A percentile compares a stretch with the other conserved stretches of the same genome.
phyloP scores from a whole-genome alignment of 2,888 invertebrate genomes.

The Linyphia triangularis region DNA sequence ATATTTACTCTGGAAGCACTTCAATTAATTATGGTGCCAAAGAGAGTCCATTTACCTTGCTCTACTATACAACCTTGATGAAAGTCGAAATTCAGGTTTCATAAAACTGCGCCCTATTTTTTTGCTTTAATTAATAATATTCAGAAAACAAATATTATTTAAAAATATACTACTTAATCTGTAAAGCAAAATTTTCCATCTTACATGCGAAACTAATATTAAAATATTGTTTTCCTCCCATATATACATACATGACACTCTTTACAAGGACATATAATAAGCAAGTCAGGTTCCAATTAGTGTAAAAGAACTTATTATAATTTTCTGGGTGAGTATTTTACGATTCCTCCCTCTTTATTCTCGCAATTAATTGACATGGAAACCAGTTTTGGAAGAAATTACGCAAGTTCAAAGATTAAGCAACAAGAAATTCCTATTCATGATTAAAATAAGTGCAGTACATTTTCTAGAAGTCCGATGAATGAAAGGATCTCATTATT shows the following conservation, averaged over 20 bases:
- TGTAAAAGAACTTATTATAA: constrained; percentile 35
- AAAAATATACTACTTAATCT: no score
- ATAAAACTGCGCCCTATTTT: no score
- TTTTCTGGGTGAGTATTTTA: constrained; percentile 19
- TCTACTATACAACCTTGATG: no score
- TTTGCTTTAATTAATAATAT: no score
- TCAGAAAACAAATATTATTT: no score
- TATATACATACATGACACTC: neutral
- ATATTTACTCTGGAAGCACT: no score
- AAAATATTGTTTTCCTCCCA: neutral
- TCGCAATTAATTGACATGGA: neutral
- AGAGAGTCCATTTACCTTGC: no score
- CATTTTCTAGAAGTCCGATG: no score
- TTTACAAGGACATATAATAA: constrained; percentile 44
- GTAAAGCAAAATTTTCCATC: no score
- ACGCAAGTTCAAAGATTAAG: neutral
- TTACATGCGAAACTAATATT: neutral
- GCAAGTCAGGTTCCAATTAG: constrained; percentile 58
- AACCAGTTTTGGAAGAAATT: neutral
- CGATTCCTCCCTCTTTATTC: neutral
- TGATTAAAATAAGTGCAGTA: neutral
- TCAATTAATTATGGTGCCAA: no score
- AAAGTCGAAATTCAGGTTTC: no score
- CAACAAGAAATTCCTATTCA: neutral
- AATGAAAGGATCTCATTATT: no score